Evolutionary conservation across 2,113 vertebrate genomes (phyloP).

Genomic region (Crocuta crocuta): DNA sequence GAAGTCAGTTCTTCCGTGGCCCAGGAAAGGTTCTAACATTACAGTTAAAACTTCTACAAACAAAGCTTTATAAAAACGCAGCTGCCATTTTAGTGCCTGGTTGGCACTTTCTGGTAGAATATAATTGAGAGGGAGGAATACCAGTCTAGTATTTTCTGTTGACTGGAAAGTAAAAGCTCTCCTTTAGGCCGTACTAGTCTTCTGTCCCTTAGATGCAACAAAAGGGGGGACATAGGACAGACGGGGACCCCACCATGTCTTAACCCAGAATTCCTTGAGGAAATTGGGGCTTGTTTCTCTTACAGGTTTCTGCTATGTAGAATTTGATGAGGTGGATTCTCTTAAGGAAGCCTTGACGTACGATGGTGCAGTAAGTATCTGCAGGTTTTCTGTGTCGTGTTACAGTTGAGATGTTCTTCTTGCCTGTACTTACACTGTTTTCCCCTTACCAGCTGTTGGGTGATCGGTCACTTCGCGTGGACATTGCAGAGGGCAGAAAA

Average conservation of each 20-base stretch:
- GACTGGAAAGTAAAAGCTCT: background rate
- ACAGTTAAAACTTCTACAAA: background rate
- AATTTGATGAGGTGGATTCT: conserved; percentile 98
- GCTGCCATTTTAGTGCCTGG: background rate
- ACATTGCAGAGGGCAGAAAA: conserved; percentile 98
- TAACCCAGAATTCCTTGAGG: background rate
- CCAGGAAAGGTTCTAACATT: background rate
- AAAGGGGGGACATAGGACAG: too few relatives aligned
- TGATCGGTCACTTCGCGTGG: conserved; percentile 95
- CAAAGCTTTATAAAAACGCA: background rate
- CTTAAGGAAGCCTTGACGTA: conserved; percentile 98
- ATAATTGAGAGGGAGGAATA: background rate
- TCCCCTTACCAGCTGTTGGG: conserved; percentile 90
- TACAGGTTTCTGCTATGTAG: conserved; percentile 99
- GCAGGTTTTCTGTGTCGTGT: background rate
- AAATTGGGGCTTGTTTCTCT: conserved; percentile 65
- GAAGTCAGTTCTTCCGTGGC: background rate
- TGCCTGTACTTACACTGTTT: background rate
- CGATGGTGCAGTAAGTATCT: conserved; percentile 96
- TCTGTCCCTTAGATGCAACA: background rate
- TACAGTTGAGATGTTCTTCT: background rate
- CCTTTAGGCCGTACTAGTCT: background rate
- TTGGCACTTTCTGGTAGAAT: background rate
- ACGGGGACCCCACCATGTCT: fast-evolving
- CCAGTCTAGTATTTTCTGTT: background rate